A percentile compares a stretch with the other conserved stretches of the same genome.
Evolutionary conservation across 2,888 invertebrate species (phyloP).

Genomic region (Hypolimnas misippus): DNA sequence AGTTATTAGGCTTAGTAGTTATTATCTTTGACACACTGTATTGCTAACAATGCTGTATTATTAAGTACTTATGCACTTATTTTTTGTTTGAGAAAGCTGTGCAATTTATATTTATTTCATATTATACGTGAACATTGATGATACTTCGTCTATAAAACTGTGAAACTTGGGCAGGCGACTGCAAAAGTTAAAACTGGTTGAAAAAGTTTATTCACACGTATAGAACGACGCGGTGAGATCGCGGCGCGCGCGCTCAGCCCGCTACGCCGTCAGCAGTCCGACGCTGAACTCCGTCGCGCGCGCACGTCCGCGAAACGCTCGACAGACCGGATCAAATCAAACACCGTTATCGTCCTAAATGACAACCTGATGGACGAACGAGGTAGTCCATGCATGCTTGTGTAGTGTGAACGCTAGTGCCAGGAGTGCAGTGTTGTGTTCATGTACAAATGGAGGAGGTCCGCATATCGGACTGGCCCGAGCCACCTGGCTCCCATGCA

Average conservation of each 20-base stretch:
- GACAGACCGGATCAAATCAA: slow-evolving; percentile 56
- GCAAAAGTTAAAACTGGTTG: slow-evolving; percentile 46
- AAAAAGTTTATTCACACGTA: slow-evolving; percentile 49
- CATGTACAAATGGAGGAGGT: slow-evolving; percentile 85
- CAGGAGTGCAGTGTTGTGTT: slow-evolving; percentile 79
- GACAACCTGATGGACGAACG: slow-evolving; percentile 79
- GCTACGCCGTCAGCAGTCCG: slow-evolving; percentile 68
- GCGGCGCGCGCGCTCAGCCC: slow-evolving; percentile 61
- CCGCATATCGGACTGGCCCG: slow-evolving; percentile 87
- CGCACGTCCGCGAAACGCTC: slow-evolving; percentile 56
- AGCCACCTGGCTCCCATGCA: slow-evolving; percentile 88
- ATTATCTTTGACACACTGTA: too few species aligned
- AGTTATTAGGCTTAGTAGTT: not conserved
- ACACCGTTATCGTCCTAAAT: slow-evolving; percentile 80
- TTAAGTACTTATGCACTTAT: not conserved
- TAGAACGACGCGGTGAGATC: slow-evolving; percentile 57
- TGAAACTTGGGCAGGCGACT: slow-evolving; percentile 36
- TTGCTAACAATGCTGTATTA: not conserved
- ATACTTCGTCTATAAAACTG: slow-evolving; percentile 9
- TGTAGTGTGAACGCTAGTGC: slow-evolving; percentile 70
- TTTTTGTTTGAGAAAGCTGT: not conserved
- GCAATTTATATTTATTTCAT: not conserved
- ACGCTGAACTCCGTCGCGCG: slow-evolving; percentile 72
- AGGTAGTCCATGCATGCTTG: slow-evolving; percentile 81
- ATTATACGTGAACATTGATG: not conserved